These are phyloP conservation scores for Stegodyphus mimosarum DNA, from an alignment of 1,140 invertebrate genomes.

Conservation along the genomic window DNA sequence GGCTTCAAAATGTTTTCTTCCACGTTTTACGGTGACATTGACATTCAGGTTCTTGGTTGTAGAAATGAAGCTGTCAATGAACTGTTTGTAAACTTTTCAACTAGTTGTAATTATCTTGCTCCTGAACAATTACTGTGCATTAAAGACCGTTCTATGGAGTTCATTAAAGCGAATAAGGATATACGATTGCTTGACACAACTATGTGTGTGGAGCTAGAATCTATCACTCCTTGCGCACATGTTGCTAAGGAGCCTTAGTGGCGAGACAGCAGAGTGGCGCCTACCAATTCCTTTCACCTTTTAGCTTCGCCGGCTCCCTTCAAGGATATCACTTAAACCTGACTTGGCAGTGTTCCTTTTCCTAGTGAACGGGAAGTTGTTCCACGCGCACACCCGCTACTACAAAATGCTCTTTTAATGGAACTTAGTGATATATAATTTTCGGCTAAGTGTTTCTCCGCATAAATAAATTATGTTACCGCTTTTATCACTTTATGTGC, in stretches of 20 bases:
- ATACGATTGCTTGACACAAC: not conserved
- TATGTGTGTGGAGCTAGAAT: not conserved
- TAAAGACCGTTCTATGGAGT: not conserved
- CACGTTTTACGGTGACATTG: not conserved
- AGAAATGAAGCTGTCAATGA: not conserved
- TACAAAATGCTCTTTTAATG: not conserved
- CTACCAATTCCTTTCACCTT: slow-evolving; percentile 8
- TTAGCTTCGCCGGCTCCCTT: not conserved
- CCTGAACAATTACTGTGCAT: no score
- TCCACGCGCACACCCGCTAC: not conserved
- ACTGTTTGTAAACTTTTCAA: not conserved
- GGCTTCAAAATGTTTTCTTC: not conserved
- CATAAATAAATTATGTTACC: not conserved
- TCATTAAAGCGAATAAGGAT: slow-evolving; percentile 12
- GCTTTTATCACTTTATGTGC: not conserved
- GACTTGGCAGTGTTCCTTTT: not conserved
- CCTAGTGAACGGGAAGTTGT: not conserved
- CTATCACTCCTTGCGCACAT: slow-evolving; percentile 7
- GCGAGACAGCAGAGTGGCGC: not conserved
- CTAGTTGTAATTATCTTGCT: not conserved
- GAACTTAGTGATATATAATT: not conserved
- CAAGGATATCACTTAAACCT: not conserved
- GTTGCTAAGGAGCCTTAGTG: slow-evolving; percentile 12
- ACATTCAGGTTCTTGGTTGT: not conserved
- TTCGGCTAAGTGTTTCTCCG: not conserved